phyloP scores from a whole-genome alignment of 1,140 invertebrate species.

The Muscidifurax raptorellus region DNA sequence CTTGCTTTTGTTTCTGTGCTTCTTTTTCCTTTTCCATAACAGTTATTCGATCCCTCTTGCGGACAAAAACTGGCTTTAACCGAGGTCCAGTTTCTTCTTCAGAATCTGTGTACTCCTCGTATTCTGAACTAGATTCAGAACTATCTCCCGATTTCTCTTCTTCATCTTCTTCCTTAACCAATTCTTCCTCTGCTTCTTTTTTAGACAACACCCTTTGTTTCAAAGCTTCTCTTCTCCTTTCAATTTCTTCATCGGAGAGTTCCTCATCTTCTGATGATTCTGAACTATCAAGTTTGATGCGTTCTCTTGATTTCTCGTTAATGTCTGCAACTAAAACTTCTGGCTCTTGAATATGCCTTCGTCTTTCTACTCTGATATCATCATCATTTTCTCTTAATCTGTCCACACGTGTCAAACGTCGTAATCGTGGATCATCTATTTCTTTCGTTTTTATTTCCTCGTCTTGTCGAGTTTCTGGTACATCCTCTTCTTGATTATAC shows the following conservation, averaged over 20 bases:
- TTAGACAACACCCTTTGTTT: conserved; percentile 82
- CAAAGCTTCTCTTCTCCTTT: conserved; percentile 84
- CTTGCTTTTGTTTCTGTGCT: conserved; percentile 87
- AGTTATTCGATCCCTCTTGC: conserved; percentile 95
- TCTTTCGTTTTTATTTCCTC: conserved; percentile 63
- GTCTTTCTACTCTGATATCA: conserved; percentile 77
- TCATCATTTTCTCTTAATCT: conserved; percentile 78
- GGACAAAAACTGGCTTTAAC: conserved; percentile 97
- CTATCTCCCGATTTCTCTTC: conserved; percentile 88
- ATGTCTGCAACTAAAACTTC: conserved; percentile 82
- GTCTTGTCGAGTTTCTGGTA: conserved; percentile 54
- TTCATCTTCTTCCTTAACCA: conserved; percentile 78
- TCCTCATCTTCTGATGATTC: conserved; percentile 83
- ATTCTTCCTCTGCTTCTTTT: conserved; percentile 80
- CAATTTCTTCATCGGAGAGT: conserved; percentile 88
- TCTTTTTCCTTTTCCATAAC: conserved; percentile 96
- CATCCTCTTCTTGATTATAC: conserved; percentile 58
- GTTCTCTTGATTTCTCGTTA: conserved; percentile 67
- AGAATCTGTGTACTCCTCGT: conserved; percentile 93
- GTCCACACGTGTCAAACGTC: conserved; percentile 78
- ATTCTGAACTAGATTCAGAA: conserved; percentile 85
- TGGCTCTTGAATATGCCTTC: conserved; percentile 82
- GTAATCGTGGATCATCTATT: conserved; percentile 86
- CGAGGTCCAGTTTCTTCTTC: conserved; percentile 92
- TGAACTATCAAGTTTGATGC: conserved; percentile 71